Evolutionary conservation across 2,888 invertebrate species (phyloP), one percentile per base, ranked within the genome.

Genomic region (Digitonthophagus gazella): DNA sequence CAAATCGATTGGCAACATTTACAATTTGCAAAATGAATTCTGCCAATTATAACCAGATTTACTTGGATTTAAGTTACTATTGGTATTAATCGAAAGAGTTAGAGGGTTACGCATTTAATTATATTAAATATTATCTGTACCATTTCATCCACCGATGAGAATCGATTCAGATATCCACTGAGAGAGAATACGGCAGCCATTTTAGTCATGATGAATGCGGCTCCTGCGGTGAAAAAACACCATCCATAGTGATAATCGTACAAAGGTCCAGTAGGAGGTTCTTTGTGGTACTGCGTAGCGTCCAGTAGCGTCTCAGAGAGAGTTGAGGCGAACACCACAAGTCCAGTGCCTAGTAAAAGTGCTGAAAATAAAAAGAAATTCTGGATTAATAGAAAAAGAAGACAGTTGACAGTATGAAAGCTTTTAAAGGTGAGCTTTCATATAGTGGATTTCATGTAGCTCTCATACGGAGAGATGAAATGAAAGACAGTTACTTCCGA

Each of bases 111-210:
- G 28, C 11, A 8, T 44, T 44, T 11, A 44, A 44, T 44, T 44
- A 44, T 44, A 5, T 44, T 44, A 44, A 44, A 44, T 44, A 44
- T 44, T 44, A 44, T n/a, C 28, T 5, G 28, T 81, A 87, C 88
- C 88, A 88, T 88, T 77, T 87, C 87, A 76, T 88, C 87, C 15
- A 87, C 86, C 1, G 86, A 85, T 8, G 87, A 84, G 77, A 88
- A 88, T 69, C 87, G 82, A 71, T 86, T 85, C 77, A 88, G 83
- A 79, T 88, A 88, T 70, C 87, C 87, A 2, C 86, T 85, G 71
- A 88, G 85, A 65, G 86, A 85, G 72, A 88, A 81, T 14, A 87
- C 83, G 1, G 87, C 88, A 4, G 87, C 87, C 73, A 87, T 78
- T 79, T 87, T 86, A n/a, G 86, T 85, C 77, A 87, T 82, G 73